These are phyloP conservation scores for Hemicordylus capensis DNA, from an alignment of 2,113 vertebrate species.

Conservation along the genomic window DNA sequence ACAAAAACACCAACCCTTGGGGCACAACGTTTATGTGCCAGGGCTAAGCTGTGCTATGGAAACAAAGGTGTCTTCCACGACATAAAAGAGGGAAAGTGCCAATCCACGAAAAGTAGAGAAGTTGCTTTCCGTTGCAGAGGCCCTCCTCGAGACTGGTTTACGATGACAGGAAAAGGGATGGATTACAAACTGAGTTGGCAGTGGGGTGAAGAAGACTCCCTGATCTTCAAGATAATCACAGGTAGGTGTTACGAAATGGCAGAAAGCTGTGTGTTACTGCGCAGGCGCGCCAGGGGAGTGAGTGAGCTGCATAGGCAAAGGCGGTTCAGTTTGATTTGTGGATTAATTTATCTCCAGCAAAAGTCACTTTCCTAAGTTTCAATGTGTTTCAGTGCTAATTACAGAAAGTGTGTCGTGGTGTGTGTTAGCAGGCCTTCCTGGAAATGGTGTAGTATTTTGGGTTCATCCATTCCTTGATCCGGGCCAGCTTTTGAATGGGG, in stretches of 20 bases:
- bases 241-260: slow-evolving; percentile 35
- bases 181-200: slow-evolving; percentile 62
- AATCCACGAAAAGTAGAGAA: slow-evolving; percentile 73
- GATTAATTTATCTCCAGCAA: slow-evolving; percentile 34
- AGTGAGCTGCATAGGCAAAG: slow-evolving; percentile 3
- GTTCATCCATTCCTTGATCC: too few species aligned
- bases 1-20: slow-evolving; percentile 62
- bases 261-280: slow-evolving; percentile 47
- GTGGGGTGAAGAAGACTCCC: slow-evolving; percentile 35
- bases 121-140: slow-evolving; percentile 69
- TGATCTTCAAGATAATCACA: slow-evolving; percentile 58
- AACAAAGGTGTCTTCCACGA: slow-evolving; percentile 75
- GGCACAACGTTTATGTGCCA: slow-evolving; percentile 69
- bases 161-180: slow-evolving; percentile 74
- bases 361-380: too few species aligned
- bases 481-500: too few species aligned
- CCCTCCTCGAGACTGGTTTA: slow-evolving; percentile 71
- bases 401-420: too few species aligned
- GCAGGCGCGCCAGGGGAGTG: slow-evolving; percentile 17
- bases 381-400: too few species aligned
- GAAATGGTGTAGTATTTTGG: too few species aligned
- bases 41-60: slow-evolving; percentile 76
- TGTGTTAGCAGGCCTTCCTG: too few species aligned
- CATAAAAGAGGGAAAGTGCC: slow-evolving; percentile 72
- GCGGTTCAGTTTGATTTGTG: slow-evolving; percentile 39